Evolutionary conservation across 2,888 invertebrate genomes (phyloP).

Genomic region (Meiosimyza platycephala): DNA sequence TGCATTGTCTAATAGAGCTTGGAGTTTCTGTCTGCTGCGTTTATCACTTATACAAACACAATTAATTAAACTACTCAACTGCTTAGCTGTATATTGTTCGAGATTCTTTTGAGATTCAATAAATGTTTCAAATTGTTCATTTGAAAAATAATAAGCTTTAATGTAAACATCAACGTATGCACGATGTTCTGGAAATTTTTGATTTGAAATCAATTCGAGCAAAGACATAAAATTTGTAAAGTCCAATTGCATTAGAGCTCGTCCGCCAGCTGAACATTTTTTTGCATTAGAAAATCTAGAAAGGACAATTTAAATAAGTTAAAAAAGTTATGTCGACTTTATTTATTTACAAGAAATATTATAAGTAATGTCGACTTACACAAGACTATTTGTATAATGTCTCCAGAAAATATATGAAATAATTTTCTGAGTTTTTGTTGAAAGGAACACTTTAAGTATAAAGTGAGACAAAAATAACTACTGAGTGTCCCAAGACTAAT

Average conservation of each 20-base stretch:
- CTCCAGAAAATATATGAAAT: too few relatives aligned
- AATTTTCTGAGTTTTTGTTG: too few relatives aligned
- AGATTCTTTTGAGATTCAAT: slow-evolving; percentile 86
- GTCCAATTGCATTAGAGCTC: slow-evolving; percentile 98
- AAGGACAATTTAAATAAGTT: slow-evolving; percentile 48
- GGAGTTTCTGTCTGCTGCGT: slow-evolving; percentile 83
- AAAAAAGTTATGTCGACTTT: neutral
- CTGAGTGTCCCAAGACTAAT: too few relatives aligned
- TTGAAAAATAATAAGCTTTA: slow-evolving; percentile 95
- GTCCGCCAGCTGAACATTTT: slow-evolving; percentile 95
- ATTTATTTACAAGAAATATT: too few relatives aligned
- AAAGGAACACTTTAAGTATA: too few relatives aligned
- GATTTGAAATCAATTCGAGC: slow-evolving; percentile 84
- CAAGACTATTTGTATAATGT: too few relatives aligned
- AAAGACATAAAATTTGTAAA: slow-evolving; percentile 94
- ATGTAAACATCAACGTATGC: slow-evolving; percentile 95
- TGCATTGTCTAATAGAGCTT: slow-evolving; percentile 74
- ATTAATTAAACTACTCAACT: slow-evolving; percentile 84
- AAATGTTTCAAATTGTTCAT: slow-evolving; percentile 89
- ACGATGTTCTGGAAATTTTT: slow-evolving; percentile 87
- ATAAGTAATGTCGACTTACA: neutral
- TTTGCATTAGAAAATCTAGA: slow-evolving; percentile 84
- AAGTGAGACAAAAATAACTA: too few relatives aligned
- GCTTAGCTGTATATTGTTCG: slow-evolving; percentile 89
- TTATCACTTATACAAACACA: slow-evolving; percentile 91